Evolutionary conservation across 2,797 vertebrate species (phyloP).

Genomic region (Acanthiza pusilla): DNA sequence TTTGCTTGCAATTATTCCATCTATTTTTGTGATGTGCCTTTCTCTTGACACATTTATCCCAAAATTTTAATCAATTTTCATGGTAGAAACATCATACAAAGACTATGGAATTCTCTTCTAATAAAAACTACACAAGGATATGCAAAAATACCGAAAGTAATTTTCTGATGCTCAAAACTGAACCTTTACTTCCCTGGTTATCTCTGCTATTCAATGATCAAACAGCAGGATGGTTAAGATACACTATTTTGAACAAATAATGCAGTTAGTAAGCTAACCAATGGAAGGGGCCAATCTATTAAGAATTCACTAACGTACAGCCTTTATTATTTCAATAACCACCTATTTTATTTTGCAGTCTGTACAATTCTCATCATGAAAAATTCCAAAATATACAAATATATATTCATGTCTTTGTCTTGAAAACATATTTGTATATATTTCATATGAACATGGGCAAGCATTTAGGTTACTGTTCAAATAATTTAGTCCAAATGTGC

Average conservation of each 20-base stretch:
- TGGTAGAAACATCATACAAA: neutral
- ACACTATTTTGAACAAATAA: neutral
- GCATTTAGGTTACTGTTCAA: neutral
- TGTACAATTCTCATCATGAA: neutral
- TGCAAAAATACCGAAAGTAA: neutral
- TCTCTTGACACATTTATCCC: constrained; percentile 24
- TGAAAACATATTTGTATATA: neutral
- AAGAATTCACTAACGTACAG: neutral
- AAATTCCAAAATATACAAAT: neutral
- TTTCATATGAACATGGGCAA: neutral
- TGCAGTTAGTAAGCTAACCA: neutral
- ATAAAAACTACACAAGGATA: neutral
- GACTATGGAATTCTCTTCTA: neutral
- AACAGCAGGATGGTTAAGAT: neutral
- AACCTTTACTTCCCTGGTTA: neutral
- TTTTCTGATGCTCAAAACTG: neutral
- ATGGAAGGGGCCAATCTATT: neutral
- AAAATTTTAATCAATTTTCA: constrained; percentile 28
- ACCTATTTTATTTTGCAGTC: neutral
- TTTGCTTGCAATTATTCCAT: constrained; percentile 42
- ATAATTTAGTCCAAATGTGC: neutral
- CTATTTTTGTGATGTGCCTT: constrained; percentile 29
- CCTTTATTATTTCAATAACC: neutral
- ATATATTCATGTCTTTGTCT: neutral
- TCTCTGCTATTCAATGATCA: neutral